Conservation (phyloP, 2,113 vertebrate genomes). For the Astatotilapia flaviijosephi region DNA sequence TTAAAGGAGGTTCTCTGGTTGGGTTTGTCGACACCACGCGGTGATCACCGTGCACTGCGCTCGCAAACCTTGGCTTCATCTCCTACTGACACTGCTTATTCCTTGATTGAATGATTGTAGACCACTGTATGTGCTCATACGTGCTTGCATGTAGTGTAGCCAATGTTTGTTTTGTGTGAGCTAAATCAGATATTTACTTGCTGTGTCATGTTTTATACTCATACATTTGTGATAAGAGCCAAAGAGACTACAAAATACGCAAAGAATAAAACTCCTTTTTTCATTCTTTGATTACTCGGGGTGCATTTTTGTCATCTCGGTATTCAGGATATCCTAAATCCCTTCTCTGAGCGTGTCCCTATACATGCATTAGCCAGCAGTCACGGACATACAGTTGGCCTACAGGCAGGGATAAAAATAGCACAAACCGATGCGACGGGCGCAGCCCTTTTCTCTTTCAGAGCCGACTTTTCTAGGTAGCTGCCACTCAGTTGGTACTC, state of each 20-base stretch:
- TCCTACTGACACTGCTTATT: constrained; percentile 36
- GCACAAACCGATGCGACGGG: constrained; percentile 66
- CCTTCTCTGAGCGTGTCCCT: background rate
- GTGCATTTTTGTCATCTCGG: background rate
- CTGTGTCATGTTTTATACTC: background rate
- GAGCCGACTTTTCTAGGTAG: constrained; percentile 67
- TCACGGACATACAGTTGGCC: constrained; percentile 68
- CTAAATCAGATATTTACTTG: background rate
- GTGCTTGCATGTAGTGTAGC: background rate
- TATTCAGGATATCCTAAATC: background rate
- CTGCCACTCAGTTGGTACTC: constrained; percentile 30
- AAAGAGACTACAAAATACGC: background rate
- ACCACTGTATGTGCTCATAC: background rate
- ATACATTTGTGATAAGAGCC: background rate
- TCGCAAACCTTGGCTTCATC: background rate
- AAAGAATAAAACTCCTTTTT: background rate
- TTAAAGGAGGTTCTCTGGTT: background rate
- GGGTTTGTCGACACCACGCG: constrained; percentile 63
- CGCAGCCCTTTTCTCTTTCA: constrained; percentile 66
- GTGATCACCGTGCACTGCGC: constrained; percentile 7
- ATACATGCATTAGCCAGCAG: constrained; percentile 41
- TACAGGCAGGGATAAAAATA: constrained; percentile 79
- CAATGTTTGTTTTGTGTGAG: background rate
- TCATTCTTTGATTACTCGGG: background rate
- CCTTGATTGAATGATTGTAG: constrained; percentile 23